Evolutionary conservation across 2,113 vertebrate species (phyloP).

Genomic region (Illadopsis cleaveri): DNA sequence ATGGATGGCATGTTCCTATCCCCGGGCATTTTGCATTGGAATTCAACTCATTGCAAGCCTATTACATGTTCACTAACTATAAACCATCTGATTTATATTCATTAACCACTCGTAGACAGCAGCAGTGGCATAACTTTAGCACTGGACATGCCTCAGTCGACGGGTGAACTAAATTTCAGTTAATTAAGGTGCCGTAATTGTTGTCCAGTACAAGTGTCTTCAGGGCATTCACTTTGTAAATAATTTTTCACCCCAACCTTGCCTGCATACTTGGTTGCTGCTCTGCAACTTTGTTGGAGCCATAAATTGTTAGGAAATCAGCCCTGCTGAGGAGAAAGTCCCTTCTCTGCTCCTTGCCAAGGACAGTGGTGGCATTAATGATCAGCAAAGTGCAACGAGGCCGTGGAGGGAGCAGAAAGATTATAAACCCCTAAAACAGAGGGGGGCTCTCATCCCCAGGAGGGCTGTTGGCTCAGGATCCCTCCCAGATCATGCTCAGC

Average conservation of each 20-base stretch:
- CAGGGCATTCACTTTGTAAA: slow-evolving; percentile 78
- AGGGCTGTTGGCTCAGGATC: background rate
- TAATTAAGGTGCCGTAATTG: slow-evolving; percentile 84
- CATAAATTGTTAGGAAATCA: slow-evolving; percentile 15
- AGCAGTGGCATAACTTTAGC: slow-evolving; percentile 71
- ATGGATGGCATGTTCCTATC: slow-evolving; percentile 78
- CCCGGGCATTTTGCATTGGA: slow-evolving; percentile 79
- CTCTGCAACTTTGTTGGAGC: slow-evolving; percentile 42
- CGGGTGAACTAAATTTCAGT: slow-evolving; percentile 77
- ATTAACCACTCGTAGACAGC: slow-evolving; percentile 83
- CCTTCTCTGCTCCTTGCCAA: background rate
- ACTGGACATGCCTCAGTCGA: slow-evolving; percentile 76
- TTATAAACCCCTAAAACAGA: rapidly evolving
- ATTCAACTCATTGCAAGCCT: slow-evolving; percentile 78
- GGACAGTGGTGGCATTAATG: rapidly evolving
- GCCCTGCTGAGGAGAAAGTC: background rate
- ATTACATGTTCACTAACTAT: slow-evolving; percentile 84
- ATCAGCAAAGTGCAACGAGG: background rate
- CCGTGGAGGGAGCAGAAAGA: background rate
- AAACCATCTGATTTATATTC: slow-evolving; percentile 89
- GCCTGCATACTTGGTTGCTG: background rate
- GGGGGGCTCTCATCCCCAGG: background rate
- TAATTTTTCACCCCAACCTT: slow-evolving; percentile 76
- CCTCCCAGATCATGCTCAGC: rapidly evolving
- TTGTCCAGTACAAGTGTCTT: slow-evolving; percentile 82